Evolutionary conservation across 2,113 vertebrate species (phyloP), one percentile per base, ranked within the genome.

Genomic region (cattle (Bos taurus)): DNA sequence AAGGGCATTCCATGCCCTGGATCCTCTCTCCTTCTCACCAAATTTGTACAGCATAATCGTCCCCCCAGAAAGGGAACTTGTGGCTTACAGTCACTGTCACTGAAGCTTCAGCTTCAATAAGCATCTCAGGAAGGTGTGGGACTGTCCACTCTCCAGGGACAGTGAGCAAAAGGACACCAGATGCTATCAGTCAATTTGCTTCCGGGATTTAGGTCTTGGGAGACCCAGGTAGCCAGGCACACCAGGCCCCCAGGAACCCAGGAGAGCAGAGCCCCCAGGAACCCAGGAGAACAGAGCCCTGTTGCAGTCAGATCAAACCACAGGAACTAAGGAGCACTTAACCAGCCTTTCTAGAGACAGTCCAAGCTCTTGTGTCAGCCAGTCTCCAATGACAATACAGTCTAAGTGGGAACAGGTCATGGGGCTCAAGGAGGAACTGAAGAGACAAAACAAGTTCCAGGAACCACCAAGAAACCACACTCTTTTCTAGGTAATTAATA

Each of bases 211-310:
- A 14, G 46, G 71, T 85, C 52, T 83, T 60, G 33, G n/a, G 30
- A 80, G 26, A 80, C 52, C 89, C 62, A 17, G 36, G 30, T 25
- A 33, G 43, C 28, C 23, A 30, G n/a, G 6, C 7, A 52, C 67
- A 23, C 40, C 21, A 2, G 48, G 17, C 8, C n/a, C 2, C 19
- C 0, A 0, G 15, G 17, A 40, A 16, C 64, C 36, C 80, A 17
- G 25, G 23, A 3, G 36, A 2, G 36, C 84, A 74, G 86, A 30
- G 80, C 23, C 30, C 2, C 19, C 0, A 0, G 21, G 17, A 40
- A 16, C 64, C 36, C 80, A 17, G 25, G 23, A 3, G 30, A 2
- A 23, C 84, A 74, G 86, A 30, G 80, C 23, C 30, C 17, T 30
- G 30, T 30, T 21, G 2, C 28, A 74, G 28, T 64, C 36, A 87